Evolutionary conservation across 2,113 vertebrate genomes (phyloP).

Genomic region (Phrynosoma platyrhinos): DNA sequence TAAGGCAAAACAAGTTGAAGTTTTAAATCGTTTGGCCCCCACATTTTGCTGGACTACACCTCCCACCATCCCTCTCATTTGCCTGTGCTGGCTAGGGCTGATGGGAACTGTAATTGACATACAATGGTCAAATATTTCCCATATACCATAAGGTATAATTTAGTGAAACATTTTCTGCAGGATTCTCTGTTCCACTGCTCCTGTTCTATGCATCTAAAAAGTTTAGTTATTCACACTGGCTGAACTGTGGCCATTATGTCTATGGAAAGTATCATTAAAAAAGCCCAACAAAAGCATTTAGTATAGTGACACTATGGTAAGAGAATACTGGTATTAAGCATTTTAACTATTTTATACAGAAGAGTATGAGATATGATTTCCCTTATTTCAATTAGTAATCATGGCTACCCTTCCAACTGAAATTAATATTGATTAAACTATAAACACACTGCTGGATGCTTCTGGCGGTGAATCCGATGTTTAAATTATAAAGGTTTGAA

Average conservation of each 20-base stretch:
- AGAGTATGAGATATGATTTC: constrained; percentile 60
- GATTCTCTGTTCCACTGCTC: too few relatives aligned
- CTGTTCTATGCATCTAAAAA: too few relatives aligned
- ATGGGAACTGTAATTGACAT: too few relatives aligned
- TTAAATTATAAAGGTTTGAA: constrained; percentile 62
- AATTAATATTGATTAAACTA: constrained; percentile 74
- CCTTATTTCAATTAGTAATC: constrained; percentile 71
- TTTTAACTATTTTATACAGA: constrained; percentile 65
- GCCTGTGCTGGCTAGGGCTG: too few relatives aligned
- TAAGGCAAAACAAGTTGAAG: too few relatives aligned
- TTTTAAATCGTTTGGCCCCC: background rate
- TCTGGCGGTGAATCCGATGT: constrained; percentile 68
- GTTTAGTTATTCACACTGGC: too few relatives aligned
- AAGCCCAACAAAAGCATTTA: background rate
- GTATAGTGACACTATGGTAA: constrained; percentile 18
- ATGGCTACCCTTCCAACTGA: constrained; percentile 69
- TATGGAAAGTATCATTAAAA: background rate
- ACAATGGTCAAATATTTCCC: too few relatives aligned
- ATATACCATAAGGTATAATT: too few relatives aligned
- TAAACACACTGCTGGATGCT: constrained; percentile 66
- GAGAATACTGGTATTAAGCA: constrained; percentile 58
- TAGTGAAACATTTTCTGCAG: too few relatives aligned
- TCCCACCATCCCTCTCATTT: too few relatives aligned
- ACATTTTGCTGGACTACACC: background rate
- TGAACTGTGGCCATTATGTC: background rate